Evolutionary conservation across 2,888 invertebrate species (phyloP), one percentile per base, ranked within the genome.

Genomic region (Parnassius smintheus): DNA sequence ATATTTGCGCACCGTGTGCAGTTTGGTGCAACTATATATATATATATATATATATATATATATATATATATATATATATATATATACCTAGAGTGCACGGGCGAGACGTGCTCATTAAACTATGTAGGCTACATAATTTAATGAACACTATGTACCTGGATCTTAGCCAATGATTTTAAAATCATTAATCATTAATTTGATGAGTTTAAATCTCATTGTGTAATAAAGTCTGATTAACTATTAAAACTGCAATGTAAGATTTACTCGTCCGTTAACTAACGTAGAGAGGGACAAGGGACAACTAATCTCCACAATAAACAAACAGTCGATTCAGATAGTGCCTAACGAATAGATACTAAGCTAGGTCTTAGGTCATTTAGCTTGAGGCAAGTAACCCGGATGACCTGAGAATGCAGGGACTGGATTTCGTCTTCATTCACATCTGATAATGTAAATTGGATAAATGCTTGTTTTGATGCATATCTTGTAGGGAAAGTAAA

Each of bases 361-460:
- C 52, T 52, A 59, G 66, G 61, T 68, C 62, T 45, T 57, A 66
- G 73, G 71, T 76, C 75, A 59, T 56, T 51, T 54, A 56, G 67
- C 72, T 70, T 56, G 59, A 65, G 67, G 75, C 52, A 18, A 56
- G 53, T n/a, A 35, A 53, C 60, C 71, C 63, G 53, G 25, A 61
- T 71, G 71, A 72, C 72, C 72, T 67, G 45, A 50, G 48, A 48
- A 53, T 49, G 25, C 25, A 45, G 48, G 35, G 25, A 41, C 46
- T 67, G 68, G n/a, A 44, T 68, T 64, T 65, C 64, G 53, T 59
- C 61, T 65, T 59, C 65, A 68, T 69, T 65, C 61, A 54, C 12
- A 56, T 56, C 41, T 44, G n/a, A 25, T 51, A 51, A 22, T 51
- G 25, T 50, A 52, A 35, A 52, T 7, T 52, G 52, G 52, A 52